Evolutionary conservation across 2,113 vertebrate species (phyloP), one percentile per base, ranked within the genome.

Genomic region (Ictalurus furcatus): DNA sequence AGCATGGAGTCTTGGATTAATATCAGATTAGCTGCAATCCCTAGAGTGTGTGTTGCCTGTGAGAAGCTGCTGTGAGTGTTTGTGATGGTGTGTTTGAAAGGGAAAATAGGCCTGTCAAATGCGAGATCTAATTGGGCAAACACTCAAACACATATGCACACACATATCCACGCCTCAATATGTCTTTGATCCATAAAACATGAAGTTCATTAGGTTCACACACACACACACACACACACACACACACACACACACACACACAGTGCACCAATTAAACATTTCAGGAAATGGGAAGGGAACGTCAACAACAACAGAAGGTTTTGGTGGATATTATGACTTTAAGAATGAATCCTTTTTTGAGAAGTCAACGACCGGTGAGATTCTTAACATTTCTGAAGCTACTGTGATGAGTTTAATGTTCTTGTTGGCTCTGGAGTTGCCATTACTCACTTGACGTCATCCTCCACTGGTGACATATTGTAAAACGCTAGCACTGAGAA

Each of bases 181-280:
- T 90, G 91, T 81, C 92, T 93, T 92, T 93, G 92, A 93, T 93
- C 92, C 90, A 94, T 94, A 92, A 93, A 94, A 92, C 90, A 94
- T 92, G 92, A 93, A 54, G 87, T 90, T 93, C 91, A 92, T 92
- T 93, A 92, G 87, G 73, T 90, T 88, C 89, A 91, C 88, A 84
- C 87, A 92, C 90, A 90, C 80, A 76, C 83, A 63, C 80, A 23
- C 80, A 59, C n/a, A 37, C n/a, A 56, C 78, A 80, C 25, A 79
- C 44, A 52, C 76, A 79, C 78, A 81, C 52, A 80, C 14, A 80
- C 78, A 56, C 28, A 34, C 79, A 56, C 52, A 28, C 25, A n/a
- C 25, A n/a, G 73, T 86, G 85, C 65, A 91, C 91, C 81, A 92
- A 93, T 91, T 88, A 93, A 92, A 89, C 88, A 92, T 92, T 85